A percentile compares a stretch with the other conserved stretches of the same genome.
These are phyloP conservation scores for Sinosuthora webbiana DNA, from an alignment of 2,113 vertebrate genomes.

Conservation along the genomic window DNA sequence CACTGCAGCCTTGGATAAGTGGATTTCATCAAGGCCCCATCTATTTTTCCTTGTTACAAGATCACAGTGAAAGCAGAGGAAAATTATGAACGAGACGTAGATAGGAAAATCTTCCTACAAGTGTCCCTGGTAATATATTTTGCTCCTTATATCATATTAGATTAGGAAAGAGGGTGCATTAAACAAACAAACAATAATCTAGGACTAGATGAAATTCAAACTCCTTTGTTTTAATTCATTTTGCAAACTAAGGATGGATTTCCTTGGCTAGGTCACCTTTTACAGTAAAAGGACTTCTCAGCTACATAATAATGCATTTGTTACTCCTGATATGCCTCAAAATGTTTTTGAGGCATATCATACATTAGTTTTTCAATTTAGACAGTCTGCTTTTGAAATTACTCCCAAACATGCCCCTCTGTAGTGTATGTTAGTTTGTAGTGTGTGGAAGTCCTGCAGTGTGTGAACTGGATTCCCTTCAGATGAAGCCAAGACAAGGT, in stretches of 20 bases:
- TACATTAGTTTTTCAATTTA: neutral
- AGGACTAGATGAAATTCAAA: neutral
- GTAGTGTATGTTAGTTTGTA: neutral
- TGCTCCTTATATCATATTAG: neutral
- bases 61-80: neutral
- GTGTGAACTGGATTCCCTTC: neutral
- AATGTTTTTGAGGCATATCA: no score
- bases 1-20: neutral
- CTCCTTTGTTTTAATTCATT: neutral
- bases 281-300: neutral
- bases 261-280: neutral
- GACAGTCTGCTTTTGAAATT: neutral
- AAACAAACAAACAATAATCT: neutral
- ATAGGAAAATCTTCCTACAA: neutral
- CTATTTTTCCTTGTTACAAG: neutral
- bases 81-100: neutral
- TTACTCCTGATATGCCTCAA: neutral
- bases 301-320: neutral
- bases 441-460: fast-evolving
- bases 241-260: neutral
- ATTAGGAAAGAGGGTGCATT: neutral
- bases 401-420: neutral
- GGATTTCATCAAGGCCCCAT: neutral
- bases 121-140: neutral
- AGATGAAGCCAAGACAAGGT: neutral